A percentile compares a stretch with the other conserved stretches of the same genome.
phyloP scores from a whole-genome alignment of 2,113 vertebrate genomes.

The Pantherophis guttatus region DNA sequence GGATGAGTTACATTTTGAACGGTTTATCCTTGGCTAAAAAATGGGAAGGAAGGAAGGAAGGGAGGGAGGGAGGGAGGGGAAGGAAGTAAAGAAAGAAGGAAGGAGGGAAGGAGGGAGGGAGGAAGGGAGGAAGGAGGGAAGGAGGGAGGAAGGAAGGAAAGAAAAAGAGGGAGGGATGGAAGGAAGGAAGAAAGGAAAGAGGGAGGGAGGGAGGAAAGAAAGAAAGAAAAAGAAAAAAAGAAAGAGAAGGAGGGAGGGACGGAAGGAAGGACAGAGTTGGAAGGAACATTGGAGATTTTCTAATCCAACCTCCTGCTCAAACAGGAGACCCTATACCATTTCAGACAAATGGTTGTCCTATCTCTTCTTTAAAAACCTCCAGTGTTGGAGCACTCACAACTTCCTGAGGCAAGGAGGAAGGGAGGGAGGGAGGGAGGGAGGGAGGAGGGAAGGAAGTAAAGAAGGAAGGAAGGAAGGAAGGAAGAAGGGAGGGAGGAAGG shows the following conservation, averaged over 20 bases:
- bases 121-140: not conserved
- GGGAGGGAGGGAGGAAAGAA: too few relatives aligned
- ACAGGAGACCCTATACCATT: too few relatives aligned
- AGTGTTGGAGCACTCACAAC: too few relatives aligned
- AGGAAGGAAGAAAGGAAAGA: too few relatives aligned
- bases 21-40: not conserved
- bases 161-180: too few relatives aligned
- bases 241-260: accelerated
- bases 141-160: not conserved
- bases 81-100: not conserved
- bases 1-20: not conserved
- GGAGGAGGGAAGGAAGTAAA: not conserved
- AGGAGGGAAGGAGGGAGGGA: not conserved
- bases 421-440: not conserved
- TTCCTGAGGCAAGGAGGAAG: not conserved
- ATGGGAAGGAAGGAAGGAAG: not conserved
- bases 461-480: not conserved
- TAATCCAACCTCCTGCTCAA: too few relatives aligned
- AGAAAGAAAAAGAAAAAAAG: not conserved
- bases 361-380: too few relatives aligned
- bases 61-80: too few relatives aligned
- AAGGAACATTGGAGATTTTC: too few relatives aligned
- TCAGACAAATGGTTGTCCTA: too few relatives aligned
- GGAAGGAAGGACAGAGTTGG: too few relatives aligned
- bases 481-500: not conserved